Percentiles rank a stretch among this genome's conserved stretches.
Evolutionary conservation across 2,113 vertebrate genomes (phyloP).

Genomic region (Opisthocomus hoazin): DNA sequence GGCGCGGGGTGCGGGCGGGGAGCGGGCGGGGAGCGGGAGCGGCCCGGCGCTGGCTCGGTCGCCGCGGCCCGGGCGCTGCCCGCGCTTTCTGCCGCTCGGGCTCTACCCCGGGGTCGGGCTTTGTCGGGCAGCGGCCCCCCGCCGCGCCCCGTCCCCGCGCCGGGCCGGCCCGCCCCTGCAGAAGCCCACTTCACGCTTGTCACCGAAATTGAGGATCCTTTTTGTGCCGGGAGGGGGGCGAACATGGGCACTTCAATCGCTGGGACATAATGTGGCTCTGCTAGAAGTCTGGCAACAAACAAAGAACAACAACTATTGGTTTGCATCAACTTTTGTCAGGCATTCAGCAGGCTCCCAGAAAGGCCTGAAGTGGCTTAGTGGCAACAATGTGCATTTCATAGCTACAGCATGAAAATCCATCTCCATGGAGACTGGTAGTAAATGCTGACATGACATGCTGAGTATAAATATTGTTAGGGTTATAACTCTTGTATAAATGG

Average conservation of each 20-base stretch:
- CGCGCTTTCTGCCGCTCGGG: not conserved
- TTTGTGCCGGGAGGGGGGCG: constrained; percentile 74
- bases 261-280: constrained; percentile 81
- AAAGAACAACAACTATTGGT: constrained; percentile 86
- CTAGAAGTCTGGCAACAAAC: constrained; percentile 81
- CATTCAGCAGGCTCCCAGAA: constrained; percentile 80
- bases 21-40: not conserved
- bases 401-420: constrained; percentile 82
- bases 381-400: constrained; percentile 86
- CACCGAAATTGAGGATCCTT: constrained; percentile 81
- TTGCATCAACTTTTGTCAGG: constrained; percentile 76
- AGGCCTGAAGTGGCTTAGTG: constrained; percentile 77
- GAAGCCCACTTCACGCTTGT: constrained; percentile 84
- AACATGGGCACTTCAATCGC: constrained; percentile 82
- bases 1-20: not conserved
- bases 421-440: constrained; percentile 80
- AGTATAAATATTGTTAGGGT: constrained; percentile 68
- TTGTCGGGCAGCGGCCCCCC: constrained; percentile 20
- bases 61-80: not conserved
- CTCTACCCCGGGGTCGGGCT: constrained; percentile 44
- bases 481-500: constrained; percentile 60
- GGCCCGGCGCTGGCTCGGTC: not conserved
- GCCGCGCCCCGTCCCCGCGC: constrained; percentile 21
- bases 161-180: constrained; percentile 55
- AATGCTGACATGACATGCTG: constrained; percentile 70